phyloP scores from a whole-genome alignment of 1,140 invertebrate species.

The Meloidogyne floridensis region DNA sequence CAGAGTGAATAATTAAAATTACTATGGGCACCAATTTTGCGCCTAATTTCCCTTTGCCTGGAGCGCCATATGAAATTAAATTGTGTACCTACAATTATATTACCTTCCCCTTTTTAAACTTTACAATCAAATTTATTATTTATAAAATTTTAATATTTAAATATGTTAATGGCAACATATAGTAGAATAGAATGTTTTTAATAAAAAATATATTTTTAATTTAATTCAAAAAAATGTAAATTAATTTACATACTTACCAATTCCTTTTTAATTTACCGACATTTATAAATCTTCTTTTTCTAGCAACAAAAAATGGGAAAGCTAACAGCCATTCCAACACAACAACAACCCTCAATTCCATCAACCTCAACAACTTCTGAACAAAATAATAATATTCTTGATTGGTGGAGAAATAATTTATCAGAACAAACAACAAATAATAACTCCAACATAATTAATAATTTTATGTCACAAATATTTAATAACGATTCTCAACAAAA shows the following conservation, averaged over 20 bases:
- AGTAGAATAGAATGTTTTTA: too few relatives aligned
- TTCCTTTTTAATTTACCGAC: too few relatives aligned
- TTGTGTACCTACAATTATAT: neutral
- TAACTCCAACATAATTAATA: neutral
- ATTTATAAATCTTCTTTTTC: neutral
- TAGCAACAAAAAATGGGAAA: constrained; percentile 28
- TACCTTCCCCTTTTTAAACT: neutral
- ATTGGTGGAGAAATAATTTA: neutral
- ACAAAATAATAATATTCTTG: neutral
- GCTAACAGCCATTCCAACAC: neutral
- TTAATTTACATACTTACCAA: neutral
- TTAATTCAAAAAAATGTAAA: neutral
- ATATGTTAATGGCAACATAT: too few relatives aligned
- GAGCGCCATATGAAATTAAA: neutral
- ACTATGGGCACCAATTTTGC: neutral
- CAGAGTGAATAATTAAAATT: neutral
- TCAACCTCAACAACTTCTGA: constrained; percentile 18
- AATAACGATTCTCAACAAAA: neutral
- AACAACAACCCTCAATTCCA: constrained; percentile 3
- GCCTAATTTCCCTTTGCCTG: neutral
- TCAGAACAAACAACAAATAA: neutral
- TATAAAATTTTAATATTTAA: neutral
- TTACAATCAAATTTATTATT: constrained; percentile 4
- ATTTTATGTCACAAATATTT: constrained; percentile 9
- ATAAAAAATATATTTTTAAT: too few relatives aligned